Percentiles rank a stretch among this genome's conserved stretches.
Evolutionary conservation across 2,888 invertebrate species (phyloP).

Genomic region (Polietes domitor): DNA sequence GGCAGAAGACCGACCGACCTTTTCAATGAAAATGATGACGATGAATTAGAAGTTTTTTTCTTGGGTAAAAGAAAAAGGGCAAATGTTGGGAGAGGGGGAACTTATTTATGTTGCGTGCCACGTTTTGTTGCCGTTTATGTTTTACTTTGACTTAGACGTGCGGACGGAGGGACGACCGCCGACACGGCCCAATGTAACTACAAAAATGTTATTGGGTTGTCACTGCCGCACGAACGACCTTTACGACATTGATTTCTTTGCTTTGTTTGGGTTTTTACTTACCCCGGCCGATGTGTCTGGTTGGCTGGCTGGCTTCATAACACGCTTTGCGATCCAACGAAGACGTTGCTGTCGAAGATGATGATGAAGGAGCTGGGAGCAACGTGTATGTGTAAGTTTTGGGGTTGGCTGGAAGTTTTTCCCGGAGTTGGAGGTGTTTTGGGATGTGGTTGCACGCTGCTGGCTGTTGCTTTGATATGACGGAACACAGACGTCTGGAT

Average conservation of each 20-base stretch:
- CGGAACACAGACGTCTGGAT: not conserved
- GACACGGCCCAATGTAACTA: not conserved
- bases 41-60: not conserved
- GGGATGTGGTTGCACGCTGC: not conserved
- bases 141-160: constrained; percentile 15
- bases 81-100: not conserved
- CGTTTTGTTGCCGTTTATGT: constrained; percentile 32
- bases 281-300: no score
- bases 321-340: not conserved
- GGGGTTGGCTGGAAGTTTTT: not conserved
- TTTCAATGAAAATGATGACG: constrained; percentile 44
- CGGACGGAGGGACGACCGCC: not conserved
- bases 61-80: not conserved
- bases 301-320: not conserved
- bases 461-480: constrained; percentile 8
- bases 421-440: not conserved
- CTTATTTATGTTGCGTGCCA: constrained; percentile 58
- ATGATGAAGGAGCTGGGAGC: not conserved
- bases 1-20: constrained; percentile 6
- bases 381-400: not conserved
- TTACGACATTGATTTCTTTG: constrained; percentile 63
- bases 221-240: constrained; percentile 65
- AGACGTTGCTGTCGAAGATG: constrained; percentile 11
- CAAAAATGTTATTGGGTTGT: constrained; percentile 49
- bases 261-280: not conserved